These are phyloP conservation scores for Heliocidaris erythrogramma DNA, from an alignment of 35 echinoderm and acorn worm species.

Conservation along the genomic window DNA sequence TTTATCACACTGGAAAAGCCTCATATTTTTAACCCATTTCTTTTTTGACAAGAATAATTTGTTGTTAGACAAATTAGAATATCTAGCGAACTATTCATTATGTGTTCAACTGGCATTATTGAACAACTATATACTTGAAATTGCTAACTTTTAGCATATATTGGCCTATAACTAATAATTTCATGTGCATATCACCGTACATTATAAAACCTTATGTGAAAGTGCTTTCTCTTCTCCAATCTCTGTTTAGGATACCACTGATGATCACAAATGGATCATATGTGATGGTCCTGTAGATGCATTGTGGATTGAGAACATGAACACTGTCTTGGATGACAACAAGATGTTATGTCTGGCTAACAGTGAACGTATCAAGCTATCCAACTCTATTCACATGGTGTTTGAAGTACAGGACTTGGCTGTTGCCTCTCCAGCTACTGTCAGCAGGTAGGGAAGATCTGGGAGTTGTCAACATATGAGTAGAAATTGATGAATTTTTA, in stretches of 20 bases:
- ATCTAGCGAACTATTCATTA: too few relatives aligned
- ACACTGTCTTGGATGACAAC: constrained; percentile 99
- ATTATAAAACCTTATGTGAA: background rate
- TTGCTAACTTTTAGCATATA: too few relatives aligned
- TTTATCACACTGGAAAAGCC: too few relatives aligned
- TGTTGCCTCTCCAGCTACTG: constrained; percentile 96
- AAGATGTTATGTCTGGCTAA: constrained; percentile 98
- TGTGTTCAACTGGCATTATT: too few relatives aligned
- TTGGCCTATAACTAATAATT: too few relatives aligned
- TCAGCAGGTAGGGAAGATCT: constrained; percentile 72
- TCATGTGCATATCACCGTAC: too few relatives aligned
- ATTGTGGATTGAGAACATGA: constrained; percentile 99
- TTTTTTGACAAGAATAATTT: too few relatives aligned
- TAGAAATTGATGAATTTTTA: too few relatives aligned
- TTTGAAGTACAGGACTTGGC: constrained; percentile 99
- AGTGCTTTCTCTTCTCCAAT: background rate
- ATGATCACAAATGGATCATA: constrained; percentile 99
- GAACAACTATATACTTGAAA: too few relatives aligned
- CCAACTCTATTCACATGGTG: constrained; percentile 93
- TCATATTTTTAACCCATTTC: too few relatives aligned
- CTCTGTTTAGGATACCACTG: constrained; percentile 76
- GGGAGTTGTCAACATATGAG: too few relatives aligned
- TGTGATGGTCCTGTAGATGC: constrained; percentile 99
- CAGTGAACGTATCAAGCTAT: constrained; percentile 94
- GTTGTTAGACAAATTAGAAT: too few relatives aligned